Conservation (phyloP, 2,888 invertebrate species). For the Endomychus coccineus region DNA sequence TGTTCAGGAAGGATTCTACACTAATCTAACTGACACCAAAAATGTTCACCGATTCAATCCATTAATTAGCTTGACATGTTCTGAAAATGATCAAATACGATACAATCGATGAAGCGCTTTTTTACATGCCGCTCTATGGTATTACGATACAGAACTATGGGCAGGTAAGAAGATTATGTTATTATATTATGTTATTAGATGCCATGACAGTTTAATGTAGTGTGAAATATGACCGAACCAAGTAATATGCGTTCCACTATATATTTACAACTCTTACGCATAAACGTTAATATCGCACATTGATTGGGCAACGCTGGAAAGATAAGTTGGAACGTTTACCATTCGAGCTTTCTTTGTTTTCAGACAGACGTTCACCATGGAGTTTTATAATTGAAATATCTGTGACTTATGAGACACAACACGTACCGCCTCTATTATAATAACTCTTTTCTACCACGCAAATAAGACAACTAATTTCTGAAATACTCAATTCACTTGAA, state of each 20-base stretch:
- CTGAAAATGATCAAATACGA: no score
- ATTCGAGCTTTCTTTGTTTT: slow-evolving; percentile 11
- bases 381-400: slow-evolving; percentile 34
- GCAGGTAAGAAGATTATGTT: slow-evolving; percentile 38
- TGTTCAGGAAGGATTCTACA: no score
- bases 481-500: no score
- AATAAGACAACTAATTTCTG: not conserved
- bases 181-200: slow-evolving; percentile 42
- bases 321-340: slow-evolving; percentile 16
- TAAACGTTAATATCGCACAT: no score
- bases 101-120: no score
- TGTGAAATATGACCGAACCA: slow-evolving; percentile 40
- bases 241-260: slow-evolving; percentile 33
- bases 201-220: slow-evolving; percentile 42
- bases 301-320: slow-evolving; percentile 7
- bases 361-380: slow-evolving; percentile 24
- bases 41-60: no score
- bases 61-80: no score
- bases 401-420: slow-evolving; percentile 30
- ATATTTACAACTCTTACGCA: slow-evolving; percentile 31
- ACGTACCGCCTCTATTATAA: slow-evolving; percentile 17
- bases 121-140: no score
- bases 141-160: no score
- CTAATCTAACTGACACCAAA: no score
- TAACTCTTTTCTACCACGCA: slow-evolving; percentile 10